Percentiles rank a stretch among this genome's conserved stretches.
Conservation (phyloP, 2,113 vertebrate genomes). For the Leuciscus idus region DNA sequence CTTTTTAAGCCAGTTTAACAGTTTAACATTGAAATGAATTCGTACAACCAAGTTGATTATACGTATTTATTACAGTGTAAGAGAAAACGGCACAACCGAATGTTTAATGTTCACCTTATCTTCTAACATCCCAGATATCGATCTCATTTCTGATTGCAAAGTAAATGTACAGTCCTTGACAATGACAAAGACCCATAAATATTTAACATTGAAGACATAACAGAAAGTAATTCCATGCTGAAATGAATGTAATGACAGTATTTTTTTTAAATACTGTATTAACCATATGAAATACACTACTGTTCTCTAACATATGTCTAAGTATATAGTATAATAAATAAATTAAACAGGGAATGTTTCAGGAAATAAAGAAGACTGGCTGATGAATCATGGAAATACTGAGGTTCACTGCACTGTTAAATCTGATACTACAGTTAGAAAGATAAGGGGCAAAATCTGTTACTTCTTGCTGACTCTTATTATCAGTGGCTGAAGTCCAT, state of each 20-base stretch:
- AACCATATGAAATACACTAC: background rate
- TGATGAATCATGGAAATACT: background rate
- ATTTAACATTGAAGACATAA: background rate
- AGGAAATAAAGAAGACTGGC: background rate
- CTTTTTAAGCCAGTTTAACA: no score
- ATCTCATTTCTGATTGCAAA: background rate
- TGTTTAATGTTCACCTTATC: background rate
- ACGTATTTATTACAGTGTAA: no score
- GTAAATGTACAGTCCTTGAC: background rate
- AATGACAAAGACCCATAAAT: background rate
- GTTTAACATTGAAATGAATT: no score
- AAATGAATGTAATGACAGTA: background rate
- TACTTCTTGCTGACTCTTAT: constrained; percentile 37
- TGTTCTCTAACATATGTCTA: background rate
- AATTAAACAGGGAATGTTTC: background rate
- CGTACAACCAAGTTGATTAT: no score
- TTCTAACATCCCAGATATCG: background rate
- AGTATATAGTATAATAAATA: background rate
- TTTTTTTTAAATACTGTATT: background rate
- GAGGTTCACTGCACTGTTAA: background rate
- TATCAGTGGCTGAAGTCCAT: constrained; percentile 19
- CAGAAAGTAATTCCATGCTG: background rate
- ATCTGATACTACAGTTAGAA: background rate
- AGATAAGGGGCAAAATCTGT: constrained; percentile 23
- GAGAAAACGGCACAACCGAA: background rate